Evolutionary conservation across 2,797 vertebrate species (phyloP).

Genomic region (Anguilla pacifica): DNA sequence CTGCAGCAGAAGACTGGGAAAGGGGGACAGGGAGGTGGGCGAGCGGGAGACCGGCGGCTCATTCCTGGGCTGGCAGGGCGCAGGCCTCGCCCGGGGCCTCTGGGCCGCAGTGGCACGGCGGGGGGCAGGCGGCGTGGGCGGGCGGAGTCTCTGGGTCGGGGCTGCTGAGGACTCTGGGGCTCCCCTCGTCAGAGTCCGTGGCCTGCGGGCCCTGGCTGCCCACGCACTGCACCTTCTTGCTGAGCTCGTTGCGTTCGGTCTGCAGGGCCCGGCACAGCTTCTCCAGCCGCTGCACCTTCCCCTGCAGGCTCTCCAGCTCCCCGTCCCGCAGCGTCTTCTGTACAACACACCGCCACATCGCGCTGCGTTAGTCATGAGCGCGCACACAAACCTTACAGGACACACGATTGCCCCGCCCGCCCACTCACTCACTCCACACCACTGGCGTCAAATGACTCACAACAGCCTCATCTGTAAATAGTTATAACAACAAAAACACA

Average conservation of each 20-base stretch:
- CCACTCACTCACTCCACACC: neutral
- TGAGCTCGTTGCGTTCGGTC: constrained; percentile 94
- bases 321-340: constrained; percentile 92
- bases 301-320: constrained; percentile 90
- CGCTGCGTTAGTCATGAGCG: neutral
- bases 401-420: neutral
- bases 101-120: constrained; percentile 60
- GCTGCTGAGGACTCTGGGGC: constrained; percentile 38
- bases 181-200: constrained; percentile 48
- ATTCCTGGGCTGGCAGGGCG: constrained; percentile 60
- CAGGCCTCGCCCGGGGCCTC: constrained; percentile 43
- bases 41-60: constrained; percentile 48
- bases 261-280: constrained; percentile 94
- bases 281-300: constrained; percentile 92
- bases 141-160: constrained; percentile 54
- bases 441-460: neutral
- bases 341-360: neutral
- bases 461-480: neutral
- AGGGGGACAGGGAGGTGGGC: constrained; percentile 17
- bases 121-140: constrained; percentile 44
- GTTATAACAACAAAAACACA: neutral
- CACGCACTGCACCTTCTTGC: constrained; percentile 91
- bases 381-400: neutral
- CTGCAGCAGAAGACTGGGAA: constrained; percentile 33
- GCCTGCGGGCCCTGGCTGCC: constrained; percentile 57